A percentile compares a stretch with the other conserved stretches of the same genome.
Conservation (phyloP, 2,888 invertebrate species). For the Agrochola lota region DNA sequence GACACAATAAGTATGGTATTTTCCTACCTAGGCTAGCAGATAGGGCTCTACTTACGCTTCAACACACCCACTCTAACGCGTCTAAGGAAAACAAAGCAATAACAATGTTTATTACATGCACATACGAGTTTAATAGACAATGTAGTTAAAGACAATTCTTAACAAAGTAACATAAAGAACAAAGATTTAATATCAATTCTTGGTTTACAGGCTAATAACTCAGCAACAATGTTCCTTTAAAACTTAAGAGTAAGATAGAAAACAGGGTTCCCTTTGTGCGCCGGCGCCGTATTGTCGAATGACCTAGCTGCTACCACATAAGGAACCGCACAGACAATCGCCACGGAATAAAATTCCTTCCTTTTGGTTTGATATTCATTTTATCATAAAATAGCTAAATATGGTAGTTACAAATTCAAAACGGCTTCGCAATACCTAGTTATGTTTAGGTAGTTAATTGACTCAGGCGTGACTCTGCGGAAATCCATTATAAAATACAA, state of each 20-base stretch:
- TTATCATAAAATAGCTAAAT: conserved; percentile 10
- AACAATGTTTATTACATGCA: conserved; percentile 4
- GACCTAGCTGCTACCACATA: conserved; percentile 56
- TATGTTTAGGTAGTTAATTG: neutral
- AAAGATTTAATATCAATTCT: conserved; percentile 66
- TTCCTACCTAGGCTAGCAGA: neutral
- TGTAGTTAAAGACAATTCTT: conserved; percentile 28
- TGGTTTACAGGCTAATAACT: conserved; percentile 65
- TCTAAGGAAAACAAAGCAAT: conserved; percentile 32
- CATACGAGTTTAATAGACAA: conserved; percentile 7
- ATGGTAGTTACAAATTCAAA: neutral
- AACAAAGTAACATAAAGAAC: conserved; percentile 56
- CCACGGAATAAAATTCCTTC: conserved; percentile 33
- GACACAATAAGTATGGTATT: neutral
- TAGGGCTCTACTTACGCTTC: neutral
- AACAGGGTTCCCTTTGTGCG: conserved; percentile 66
- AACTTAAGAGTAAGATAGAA: conserved; percentile 67
- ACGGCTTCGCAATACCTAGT: neutral
- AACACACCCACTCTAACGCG: neutral
- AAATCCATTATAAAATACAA: no score
- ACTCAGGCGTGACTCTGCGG: no score
- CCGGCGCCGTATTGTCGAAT: conserved; percentile 66
- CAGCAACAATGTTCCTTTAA: conserved; percentile 70
- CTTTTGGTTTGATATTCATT: conserved; percentile 14
- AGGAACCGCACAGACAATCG: conserved; percentile 45